Conservation (phyloP, 2,113 vertebrate species). For the Leptocoma aspasia region DNA sequence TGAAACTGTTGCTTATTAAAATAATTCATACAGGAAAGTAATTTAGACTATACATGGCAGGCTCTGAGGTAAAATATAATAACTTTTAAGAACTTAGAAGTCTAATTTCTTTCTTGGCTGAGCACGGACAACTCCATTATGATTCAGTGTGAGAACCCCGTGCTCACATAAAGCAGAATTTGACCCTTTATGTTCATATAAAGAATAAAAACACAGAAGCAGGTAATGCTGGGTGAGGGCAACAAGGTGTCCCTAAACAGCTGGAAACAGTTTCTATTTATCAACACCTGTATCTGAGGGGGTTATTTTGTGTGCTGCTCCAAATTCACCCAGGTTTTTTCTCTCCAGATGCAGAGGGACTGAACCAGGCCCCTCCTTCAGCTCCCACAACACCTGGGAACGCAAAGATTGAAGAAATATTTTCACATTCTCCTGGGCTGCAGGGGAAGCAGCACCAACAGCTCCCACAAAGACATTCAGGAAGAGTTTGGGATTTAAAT, state of each 20-base stretch:
- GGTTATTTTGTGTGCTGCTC: background rate
- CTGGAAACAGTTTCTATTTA: background rate
- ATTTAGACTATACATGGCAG: background rate
- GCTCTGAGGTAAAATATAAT: background rate
- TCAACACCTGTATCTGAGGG: background rate
- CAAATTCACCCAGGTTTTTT: accelerated
- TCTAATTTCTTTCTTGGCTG: background rate
- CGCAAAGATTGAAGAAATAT: background rate
- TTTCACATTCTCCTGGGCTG: background rate
- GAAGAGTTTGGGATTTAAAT: background rate
- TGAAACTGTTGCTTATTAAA: conserved; percentile 1
- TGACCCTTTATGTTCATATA: background rate
- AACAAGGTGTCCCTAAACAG: background rate
- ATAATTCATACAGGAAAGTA: background rate
- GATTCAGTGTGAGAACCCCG: accelerated
- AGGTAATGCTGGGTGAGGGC: background rate
- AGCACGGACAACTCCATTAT: background rate
- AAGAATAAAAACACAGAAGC: background rate
- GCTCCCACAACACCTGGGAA: accelerated
- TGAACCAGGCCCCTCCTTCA: background rate
- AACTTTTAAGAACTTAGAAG: background rate
- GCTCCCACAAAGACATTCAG: background rate
- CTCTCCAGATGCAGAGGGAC: background rate
- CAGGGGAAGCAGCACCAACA: background rate
- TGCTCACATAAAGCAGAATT: background rate